phyloP scores from a whole-genome alignment of 2,797 vertebrate genomes.

The Galago senegalensis region DNA sequence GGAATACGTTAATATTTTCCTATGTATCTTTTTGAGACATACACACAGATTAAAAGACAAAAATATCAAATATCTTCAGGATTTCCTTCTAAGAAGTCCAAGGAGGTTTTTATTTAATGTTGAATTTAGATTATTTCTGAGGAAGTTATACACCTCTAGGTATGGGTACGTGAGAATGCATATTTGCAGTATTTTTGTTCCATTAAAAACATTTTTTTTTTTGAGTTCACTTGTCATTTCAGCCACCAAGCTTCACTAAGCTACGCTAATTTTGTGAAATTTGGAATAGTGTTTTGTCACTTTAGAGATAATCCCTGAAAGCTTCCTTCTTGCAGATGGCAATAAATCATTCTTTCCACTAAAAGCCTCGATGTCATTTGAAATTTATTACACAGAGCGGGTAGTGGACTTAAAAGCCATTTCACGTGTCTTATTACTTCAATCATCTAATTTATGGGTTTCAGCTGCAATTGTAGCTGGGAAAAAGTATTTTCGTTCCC shows the following conservation, averaged over 20 bases:
- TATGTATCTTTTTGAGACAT: neutral
- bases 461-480: conserved; percentile 88
- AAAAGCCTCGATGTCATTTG: conserved; percentile 91
- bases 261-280: conserved; percentile 90
- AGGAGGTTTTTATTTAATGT: neutral
- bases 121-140: conserved; percentile 62
- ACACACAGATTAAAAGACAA: neutral
- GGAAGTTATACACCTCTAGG: conserved; percentile 29
- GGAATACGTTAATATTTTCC: neutral
- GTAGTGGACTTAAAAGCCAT: conserved; percentile 92
- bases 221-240: conserved; percentile 86
- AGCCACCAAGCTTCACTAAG: conserved; percentile 83
- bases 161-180: conserved; percentile 43
- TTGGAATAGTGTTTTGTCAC: conserved; percentile 91
- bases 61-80: neutral
- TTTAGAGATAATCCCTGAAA: conserved; percentile 92
- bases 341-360: conserved; percentile 91
- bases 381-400: conserved; percentile 91
- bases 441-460: conserved; percentile 91
- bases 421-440: conserved; percentile 92
- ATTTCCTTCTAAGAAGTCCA: conserved; percentile 35
- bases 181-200: conserved; percentile 79
- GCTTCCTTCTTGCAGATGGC: conserved; percentile 88
- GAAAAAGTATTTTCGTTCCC: conserved; percentile 88
- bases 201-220: conserved; percentile 74